phyloP scores from a whole-genome alignment of 2,113 vertebrate species.

The Choloepus hoffmanni region DNA sequence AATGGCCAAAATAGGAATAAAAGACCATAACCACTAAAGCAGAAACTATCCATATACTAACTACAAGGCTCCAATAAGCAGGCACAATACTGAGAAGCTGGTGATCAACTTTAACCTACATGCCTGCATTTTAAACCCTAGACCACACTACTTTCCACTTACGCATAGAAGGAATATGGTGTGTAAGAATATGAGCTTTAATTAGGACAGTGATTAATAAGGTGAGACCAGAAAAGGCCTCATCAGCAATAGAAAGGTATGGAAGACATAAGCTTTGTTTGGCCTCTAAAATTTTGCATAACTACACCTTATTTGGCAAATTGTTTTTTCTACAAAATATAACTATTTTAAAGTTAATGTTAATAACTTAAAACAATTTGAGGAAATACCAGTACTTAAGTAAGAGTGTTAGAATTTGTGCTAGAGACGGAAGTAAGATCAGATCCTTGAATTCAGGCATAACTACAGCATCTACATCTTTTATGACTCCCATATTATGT shows the following conservation, averaged over 20 bases:
- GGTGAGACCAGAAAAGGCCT: background rate
- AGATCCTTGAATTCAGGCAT: background rate
- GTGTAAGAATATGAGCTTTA: background rate
- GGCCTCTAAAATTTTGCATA: background rate
- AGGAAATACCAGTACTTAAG: background rate
- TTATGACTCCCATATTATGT: background rate
- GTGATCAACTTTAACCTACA: background rate
- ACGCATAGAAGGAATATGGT: background rate
- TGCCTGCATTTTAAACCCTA: background rate
- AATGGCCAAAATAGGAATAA: background rate
- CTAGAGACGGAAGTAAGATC: background rate
- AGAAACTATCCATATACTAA: background rate
- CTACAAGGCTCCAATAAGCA: background rate
- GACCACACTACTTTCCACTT: background rate
- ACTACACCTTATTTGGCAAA: background rate
- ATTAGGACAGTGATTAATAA: background rate
- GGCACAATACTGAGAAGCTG: background rate
- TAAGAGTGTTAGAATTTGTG: background rate
- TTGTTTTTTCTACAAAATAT: background rate
- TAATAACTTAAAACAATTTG: background rate
- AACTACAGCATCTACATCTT: background rate
- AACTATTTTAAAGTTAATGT: background rate
- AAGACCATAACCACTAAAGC: background rate
- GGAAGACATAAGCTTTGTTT: background rate
- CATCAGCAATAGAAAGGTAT: background rate